These are phyloP conservation scores for Ceratina australensis DNA, from an alignment of 1,140 invertebrate species.

Conservation along the genomic window DNA sequence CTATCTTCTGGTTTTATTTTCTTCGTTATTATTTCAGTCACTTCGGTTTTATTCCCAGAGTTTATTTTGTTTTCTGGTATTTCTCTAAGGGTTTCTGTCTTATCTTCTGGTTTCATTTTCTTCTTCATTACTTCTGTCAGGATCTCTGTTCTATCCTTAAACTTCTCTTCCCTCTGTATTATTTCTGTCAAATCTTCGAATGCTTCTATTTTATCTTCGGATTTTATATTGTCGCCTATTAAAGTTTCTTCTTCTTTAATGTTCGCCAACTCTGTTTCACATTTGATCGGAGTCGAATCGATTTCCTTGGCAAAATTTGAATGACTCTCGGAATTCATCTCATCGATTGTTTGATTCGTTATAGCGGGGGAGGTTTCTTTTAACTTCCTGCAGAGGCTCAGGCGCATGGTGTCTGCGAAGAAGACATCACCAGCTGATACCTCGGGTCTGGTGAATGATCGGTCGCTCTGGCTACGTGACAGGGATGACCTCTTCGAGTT, in stretches of 20 bases:
- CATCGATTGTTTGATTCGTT: constrained; percentile 1
- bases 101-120: too few relatives aligned
- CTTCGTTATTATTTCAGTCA: too few relatives aligned
- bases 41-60: too few relatives aligned
- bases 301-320: neutral
- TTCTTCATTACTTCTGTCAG: constrained; percentile 7
- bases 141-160: too few relatives aligned
- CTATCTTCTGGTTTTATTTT: too few relatives aligned
- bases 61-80: too few relatives aligned
- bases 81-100: too few relatives aligned
- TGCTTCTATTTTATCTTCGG: too few relatives aligned
- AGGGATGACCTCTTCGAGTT: constrained; percentile 51
- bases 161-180: too few relatives aligned
- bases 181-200: too few relatives aligned
- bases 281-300: neutral
- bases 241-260: neutral
- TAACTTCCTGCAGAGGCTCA: constrained; percentile 82
- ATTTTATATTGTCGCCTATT: too few relatives aligned
- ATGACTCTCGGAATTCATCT: neutral
- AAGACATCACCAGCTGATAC: constrained; percentile 66
- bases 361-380: constrained; percentile 46
- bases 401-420: constrained; percentile 89
- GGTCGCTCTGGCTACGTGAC: constrained; percentile 75
- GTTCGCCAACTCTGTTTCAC: neutral
- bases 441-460: constrained; percentile 63